A percentile compares a stretch with the other conserved stretches of the same genome.
Evolutionary conservation across 1,140 invertebrate genomes (phyloP).

Genomic region (Cydia pomonella): DNA sequence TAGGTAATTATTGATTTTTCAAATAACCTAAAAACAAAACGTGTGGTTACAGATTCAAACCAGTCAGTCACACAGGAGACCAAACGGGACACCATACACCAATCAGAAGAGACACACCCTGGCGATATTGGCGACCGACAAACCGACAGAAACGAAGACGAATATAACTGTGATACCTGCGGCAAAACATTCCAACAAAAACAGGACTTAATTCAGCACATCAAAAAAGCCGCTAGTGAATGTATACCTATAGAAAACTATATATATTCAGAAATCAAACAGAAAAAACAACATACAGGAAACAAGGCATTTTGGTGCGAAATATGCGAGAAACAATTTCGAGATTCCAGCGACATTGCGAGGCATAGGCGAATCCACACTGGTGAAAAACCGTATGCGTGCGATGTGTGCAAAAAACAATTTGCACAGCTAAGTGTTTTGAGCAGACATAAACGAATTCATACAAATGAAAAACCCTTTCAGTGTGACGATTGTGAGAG

Average conservation of each 20-base stretch:
- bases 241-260: not conserved
- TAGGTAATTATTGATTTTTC: too few species aligned
- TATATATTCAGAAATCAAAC: not conserved
- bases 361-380: not conserved
- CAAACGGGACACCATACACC: too few species aligned
- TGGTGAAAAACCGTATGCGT: not conserved
- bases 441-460: not conserved
- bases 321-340: not conserved
- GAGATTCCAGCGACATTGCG: not conserved
- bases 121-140: too few species aligned
- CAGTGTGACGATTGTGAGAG: not conserved
- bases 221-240: not conserved
- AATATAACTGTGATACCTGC: not conserved
- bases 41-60: too few species aligned
- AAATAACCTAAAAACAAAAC: too few species aligned
- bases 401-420: not conserved
- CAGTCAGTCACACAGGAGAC: too few species aligned
- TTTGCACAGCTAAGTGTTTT: not conserved
- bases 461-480: not conserved
- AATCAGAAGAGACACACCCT: too few species aligned
- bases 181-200: not conserved
- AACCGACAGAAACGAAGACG: not conserved
- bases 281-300: not conserved
- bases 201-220: not conserved
- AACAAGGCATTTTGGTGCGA: not conserved